Base-by-base conservation (phyloP, 2,888 invertebrate species). In the Caenorhabditis sp. region DNA sequence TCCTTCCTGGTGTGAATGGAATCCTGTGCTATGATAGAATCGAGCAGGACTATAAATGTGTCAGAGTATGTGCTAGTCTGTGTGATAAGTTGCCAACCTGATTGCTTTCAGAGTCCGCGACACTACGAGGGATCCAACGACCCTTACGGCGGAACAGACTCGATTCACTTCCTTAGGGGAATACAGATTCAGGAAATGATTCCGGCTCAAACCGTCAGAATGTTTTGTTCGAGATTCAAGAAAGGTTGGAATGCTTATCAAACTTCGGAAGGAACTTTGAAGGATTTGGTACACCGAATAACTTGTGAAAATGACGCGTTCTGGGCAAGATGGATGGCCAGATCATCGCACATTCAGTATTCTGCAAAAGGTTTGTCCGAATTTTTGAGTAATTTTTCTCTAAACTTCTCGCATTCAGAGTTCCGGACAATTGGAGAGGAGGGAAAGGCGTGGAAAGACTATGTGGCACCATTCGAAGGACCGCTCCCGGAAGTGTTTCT, bases 121-220 rank as follows among this genome's bases (percentile, higher is more conserved):
- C 71, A 71, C 32, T 71, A 62, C 41, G 71, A 71, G 50, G 71
- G 70, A 53, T 43, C 52, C 27, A 27, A 59, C 20, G 52, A 59
- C n/a, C 46, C 26, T 0, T 46, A 61, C 6, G 39, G 22, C 13
- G 61, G 71, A 7, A 55, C 71, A 0, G 50, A 55, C 13, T 55
- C 62, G 0, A 62, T 41, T 0, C 32, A 45, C 8, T 62, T 46
- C 30, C 62, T 62, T n/a, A 26, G 62, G 41, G 61, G 61, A 22
- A 22, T 70, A n/a, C 70, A 76, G 50, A 50, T 56, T 20, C 76
- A 63, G 17, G 76, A 76, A 30, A 65, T 76, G 76, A 62, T 76
- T 6, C 76, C 76, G 2, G 52, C 70, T 11, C 76, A 76, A 26
- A 70, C 63, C 7, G 9, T 76, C 1, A 63, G 43, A 6, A 58